Conservation (phyloP, 1,140 invertebrate species). For the Hypsibius dujardini region DNA sequence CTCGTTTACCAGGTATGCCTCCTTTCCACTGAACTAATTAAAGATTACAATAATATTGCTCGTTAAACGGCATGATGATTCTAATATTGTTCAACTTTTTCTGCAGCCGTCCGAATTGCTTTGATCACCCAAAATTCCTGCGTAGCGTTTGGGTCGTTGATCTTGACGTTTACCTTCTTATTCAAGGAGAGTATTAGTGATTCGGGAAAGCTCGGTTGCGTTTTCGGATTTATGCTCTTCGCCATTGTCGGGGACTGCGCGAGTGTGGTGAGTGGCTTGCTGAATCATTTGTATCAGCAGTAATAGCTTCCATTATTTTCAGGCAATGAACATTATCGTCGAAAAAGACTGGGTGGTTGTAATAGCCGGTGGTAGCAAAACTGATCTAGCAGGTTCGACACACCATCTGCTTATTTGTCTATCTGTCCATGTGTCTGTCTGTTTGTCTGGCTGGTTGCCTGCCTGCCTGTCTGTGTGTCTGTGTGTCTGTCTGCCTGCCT, state of each 20-base stretch:
- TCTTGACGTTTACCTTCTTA: slow-evolving; percentile 23
- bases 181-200: slow-evolving; percentile 22
- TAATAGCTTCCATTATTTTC: slow-evolving; percentile 16
- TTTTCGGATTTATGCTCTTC: slow-evolving; percentile 22
- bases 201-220: slow-evolving; percentile 23
- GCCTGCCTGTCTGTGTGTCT: too few relatives aligned
- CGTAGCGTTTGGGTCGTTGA: slow-evolving; percentile 22
- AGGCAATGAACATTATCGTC: slow-evolving; percentile 34
- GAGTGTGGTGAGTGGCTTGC: slow-evolving; percentile 2
- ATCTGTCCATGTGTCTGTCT: not conserved
- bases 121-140: slow-evolving; percentile 23
- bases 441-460: too few relatives aligned
- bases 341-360: slow-evolving; percentile 41
- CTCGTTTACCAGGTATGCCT: slow-evolving; percentile 36
- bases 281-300: slow-evolving; percentile 16
- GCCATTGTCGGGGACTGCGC: slow-evolving; percentile 7
- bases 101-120: slow-evolving; percentile 23
- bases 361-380: slow-evolving; percentile 29
- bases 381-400: slow-evolving; percentile 27
- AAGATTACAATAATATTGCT: too few relatives aligned
- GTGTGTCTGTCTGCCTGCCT: too few relatives aligned
- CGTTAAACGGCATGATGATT: slow-evolving; percentile 18
- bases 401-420: slow-evolving; percentile 1
- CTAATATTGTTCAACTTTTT: slow-evolving; percentile 16
- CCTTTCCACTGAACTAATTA: slow-evolving; percentile 17